Evolutionary conservation across 2,113 vertebrate genomes (phyloP).

Genomic region (Hyla sarda): DNA sequence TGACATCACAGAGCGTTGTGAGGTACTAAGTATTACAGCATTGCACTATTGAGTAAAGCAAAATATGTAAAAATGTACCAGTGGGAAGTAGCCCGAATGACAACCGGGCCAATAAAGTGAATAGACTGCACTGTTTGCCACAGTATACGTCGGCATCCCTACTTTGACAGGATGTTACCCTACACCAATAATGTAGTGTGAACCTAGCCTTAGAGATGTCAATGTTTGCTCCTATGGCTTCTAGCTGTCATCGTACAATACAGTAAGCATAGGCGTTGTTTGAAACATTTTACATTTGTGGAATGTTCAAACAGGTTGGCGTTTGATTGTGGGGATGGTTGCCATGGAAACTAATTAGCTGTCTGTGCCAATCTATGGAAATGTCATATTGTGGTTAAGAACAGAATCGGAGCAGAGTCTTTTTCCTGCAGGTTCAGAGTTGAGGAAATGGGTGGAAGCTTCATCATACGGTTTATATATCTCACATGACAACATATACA

Average conservation of each 20-base stretch:
- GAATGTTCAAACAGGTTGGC: slow-evolving; percentile 22
- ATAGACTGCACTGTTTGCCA: no score
- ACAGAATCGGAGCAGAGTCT: slow-evolving; percentile 6
- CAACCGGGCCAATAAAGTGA: no score
- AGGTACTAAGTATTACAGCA: no score
- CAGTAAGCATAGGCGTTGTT: neutral
- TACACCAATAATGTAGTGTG: no score
- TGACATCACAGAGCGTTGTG: no score
- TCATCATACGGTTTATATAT: neutral
- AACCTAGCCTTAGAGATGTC: no score
- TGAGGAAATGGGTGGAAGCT: neutral
- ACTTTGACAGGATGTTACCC: no score
- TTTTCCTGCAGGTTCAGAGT: neutral
- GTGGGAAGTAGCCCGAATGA: no score
- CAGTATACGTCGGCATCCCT: no score
- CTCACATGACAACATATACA: neutral
- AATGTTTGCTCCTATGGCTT: neutral
- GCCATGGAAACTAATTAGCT: slow-evolving; percentile 33
- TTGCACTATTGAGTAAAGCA: no score
- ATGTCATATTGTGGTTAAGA: slow-evolving; percentile 19
- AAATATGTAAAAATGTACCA: no score
- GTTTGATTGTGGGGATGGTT: slow-evolving; percentile 12
- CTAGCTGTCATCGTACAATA: neutral
- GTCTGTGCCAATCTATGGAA: slow-evolving; percentile 10
- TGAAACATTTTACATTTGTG: slow-evolving; percentile 14